Evolutionary conservation across 2,113 vertebrate genomes (phyloP).

Genomic region (Cavia porcellus): DNA sequence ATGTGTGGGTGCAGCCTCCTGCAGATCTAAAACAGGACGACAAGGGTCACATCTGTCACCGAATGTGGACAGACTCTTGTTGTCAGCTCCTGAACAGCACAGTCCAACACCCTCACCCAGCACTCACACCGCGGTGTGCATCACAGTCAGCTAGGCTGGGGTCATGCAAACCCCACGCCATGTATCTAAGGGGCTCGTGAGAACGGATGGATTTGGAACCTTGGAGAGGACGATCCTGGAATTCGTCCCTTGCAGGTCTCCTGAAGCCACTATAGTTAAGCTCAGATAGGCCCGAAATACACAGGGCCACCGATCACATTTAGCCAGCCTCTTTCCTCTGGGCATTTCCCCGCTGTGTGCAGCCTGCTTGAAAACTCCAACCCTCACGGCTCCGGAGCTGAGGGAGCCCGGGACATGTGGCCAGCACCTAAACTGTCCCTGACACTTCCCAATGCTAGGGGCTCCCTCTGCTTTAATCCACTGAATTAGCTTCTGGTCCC

Average conservation of each 20-base stretch:
- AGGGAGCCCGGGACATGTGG: conserved; percentile 39
- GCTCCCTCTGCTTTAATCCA: conserved; percentile 85
- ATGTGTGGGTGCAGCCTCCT: accelerated
- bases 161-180: background rate
- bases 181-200: background rate
- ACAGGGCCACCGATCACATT: accelerated
- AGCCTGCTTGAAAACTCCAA: background rate
- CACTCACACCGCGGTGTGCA: too few species aligned
- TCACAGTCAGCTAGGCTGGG: background rate
- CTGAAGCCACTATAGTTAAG: background rate
- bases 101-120: background rate
- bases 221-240: background rate
- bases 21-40: background rate
- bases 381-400: accelerated
- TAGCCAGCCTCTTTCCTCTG: too few species aligned
- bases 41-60: too few species aligned
- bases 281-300: background rate
- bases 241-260: background rate
- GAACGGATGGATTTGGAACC: background rate
- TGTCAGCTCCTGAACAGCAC: background rate
- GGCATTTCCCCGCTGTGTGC: too few species aligned
- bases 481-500: conserved; percentile 88
- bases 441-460: conserved; percentile 71
- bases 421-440: background rate
- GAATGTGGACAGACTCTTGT: background rate